Base-by-base conservation (phyloP, 2,797 vertebrate species). In the Tangara arthus region DNA sequence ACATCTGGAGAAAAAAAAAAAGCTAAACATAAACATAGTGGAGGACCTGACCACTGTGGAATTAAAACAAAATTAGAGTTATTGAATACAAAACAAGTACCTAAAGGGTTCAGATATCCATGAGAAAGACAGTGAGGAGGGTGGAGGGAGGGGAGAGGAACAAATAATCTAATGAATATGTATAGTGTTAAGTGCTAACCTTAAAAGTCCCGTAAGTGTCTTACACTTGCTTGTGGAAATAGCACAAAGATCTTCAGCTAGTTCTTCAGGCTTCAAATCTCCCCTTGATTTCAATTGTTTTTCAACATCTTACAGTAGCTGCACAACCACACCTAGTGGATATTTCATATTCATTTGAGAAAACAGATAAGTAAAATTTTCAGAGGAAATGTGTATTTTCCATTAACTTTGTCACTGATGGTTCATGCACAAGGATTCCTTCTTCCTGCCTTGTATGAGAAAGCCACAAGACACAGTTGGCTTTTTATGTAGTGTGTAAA, bases 31-130 rank as follows among this genome's bases (percentile, higher is more conserved):
- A 95, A 92, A 86, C 63, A 82, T 90, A 95, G 44, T 39, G n/a
- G 55, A 81, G 84, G 79, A 90, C 91, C 68, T 86, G 81, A 91
- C 72, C 89, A 83, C 50, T 50, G 53, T 37, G 28, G 82, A 96
- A 96, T 97, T 95, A 95, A 93, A 97, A 97, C 14, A 96, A 37
- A 97, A 95, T 90, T 96, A 84, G 69, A 93, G 44, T 87, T 96
- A 77, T 91, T 91, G 56, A 76, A 82, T 63, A 84, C 42, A 53
- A 53, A 89, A 18, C 6, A 84, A 84, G 41, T 59, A 91, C 42
- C 52, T 53, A 77, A 79, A 91, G 42, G 49, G 6, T 89, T 87
- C 57, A 70, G 18, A 55, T 41, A 66, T 27, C 5, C 19, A 15
- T 52, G 2, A 82, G 49, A 82, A 92, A 89, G 19, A 72, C 41